phyloP scores from a whole-genome alignment of 2,888 invertebrate genomes.

The Drosophila nr. perissopoda region DNA sequence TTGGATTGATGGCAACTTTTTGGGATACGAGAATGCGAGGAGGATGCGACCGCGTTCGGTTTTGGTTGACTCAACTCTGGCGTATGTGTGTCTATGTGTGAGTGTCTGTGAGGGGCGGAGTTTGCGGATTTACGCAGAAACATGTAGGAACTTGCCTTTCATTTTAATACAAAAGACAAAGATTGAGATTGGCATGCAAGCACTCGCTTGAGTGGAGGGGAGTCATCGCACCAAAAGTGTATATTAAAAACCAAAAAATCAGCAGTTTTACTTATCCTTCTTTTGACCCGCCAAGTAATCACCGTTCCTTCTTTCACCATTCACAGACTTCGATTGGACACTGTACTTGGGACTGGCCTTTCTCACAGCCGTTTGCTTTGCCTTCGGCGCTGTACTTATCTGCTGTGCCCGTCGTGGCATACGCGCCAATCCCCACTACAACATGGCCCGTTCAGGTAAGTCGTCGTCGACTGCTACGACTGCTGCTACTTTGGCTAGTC shows the following conservation, averaged over 20 bases:
- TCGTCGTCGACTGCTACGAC: slow-evolving; percentile 8
- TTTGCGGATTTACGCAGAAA: slow-evolving; percentile 69
- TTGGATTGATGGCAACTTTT: slow-evolving; percentile 77
- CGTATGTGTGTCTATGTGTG: slow-evolving; percentile 13
- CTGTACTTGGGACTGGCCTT: slow-evolving; percentile 84
- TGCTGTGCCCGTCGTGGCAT: slow-evolving; percentile 83
- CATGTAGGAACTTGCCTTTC: slow-evolving; percentile 38
- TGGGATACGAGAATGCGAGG: slow-evolving; percentile 30
- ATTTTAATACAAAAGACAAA: slow-evolving; percentile 76
- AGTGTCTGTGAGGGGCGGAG: background rate
- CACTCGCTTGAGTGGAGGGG: background rate
- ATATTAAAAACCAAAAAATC: slow-evolving; percentile 65
- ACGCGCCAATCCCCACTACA: slow-evolving; percentile 83
- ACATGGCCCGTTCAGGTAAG: slow-evolving; percentile 84
- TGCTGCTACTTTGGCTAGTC: background rate
- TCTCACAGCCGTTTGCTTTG: slow-evolving; percentile 83
- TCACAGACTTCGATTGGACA: slow-evolving; percentile 84
- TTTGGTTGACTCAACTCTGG: slow-evolving; percentile 74
- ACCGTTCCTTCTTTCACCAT: background rate
- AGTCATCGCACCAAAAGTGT: slow-evolving; percentile 32
- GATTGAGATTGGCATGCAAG: slow-evolving; percentile 71
- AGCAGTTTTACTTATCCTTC: slow-evolving; percentile 55
- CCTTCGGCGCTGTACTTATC: slow-evolving; percentile 83
- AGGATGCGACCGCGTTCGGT: slow-evolving; percentile 64
- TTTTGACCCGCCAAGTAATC: slow-evolving; percentile 1